These are phyloP conservation scores for Pelodytes ibericus DNA, from an alignment of 2,797 vertebrate species.

Conservation along the genomic window DNA sequence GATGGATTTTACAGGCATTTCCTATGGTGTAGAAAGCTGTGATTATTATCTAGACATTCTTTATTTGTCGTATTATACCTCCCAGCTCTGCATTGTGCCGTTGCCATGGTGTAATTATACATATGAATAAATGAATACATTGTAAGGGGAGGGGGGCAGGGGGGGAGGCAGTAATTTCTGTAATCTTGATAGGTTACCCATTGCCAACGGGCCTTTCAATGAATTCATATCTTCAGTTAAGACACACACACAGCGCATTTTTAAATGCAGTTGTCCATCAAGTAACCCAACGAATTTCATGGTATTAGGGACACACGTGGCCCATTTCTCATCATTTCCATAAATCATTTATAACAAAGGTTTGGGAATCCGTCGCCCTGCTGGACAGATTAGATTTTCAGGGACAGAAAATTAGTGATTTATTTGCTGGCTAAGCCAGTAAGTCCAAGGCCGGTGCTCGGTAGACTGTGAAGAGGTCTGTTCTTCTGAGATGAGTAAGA, in stretches of 20 bases:
- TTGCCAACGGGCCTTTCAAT: not conserved
- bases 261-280: not conserved
- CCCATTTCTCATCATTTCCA: slow-evolving; percentile 15
- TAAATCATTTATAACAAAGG: slow-evolving; percentile 29
- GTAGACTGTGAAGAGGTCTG: not conserved
- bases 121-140: slow-evolving; percentile 25
- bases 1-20: too few species aligned
- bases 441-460: slow-evolving; percentile 16
- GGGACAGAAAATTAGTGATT: slow-evolving; percentile 24
- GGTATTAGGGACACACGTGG: not conserved
- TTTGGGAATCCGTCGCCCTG: slow-evolving; percentile 19
- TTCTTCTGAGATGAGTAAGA: not conserved
- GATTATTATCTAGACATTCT: not conserved
- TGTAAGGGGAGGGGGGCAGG: not conserved
- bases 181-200: not conserved
- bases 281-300: not conserved
- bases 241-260: not conserved
- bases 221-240: not conserved
- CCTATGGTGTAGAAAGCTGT: too few species aligned
- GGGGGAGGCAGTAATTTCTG: not conserved
- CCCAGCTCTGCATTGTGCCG: not conserved
- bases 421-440: not conserved
- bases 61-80: not conserved
- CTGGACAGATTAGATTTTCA: slow-evolving; percentile 17
- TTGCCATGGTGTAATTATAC: slow-evolving; percentile 6